Evolutionary conservation across 2,113 vertebrate species (phyloP).

Genomic region (Carassius carassius): DNA sequence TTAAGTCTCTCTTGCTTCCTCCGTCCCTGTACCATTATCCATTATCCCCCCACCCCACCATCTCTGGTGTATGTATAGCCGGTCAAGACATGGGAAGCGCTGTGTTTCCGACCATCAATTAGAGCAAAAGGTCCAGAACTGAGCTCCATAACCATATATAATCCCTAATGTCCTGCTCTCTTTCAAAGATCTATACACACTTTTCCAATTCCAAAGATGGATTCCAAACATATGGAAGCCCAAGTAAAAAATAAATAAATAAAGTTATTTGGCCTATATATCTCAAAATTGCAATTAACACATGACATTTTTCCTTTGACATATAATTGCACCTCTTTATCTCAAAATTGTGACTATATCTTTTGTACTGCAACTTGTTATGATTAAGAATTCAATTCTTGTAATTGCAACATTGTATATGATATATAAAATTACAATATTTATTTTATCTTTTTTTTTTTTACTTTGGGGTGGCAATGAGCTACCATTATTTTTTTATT

Average conservation of each 20-base stretch:
- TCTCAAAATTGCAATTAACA: neutral
- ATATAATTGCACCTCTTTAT: neutral
- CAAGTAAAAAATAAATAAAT: neutral
- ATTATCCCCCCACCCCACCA: neutral
- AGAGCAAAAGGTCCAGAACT: neutral
- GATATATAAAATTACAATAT: neutral
- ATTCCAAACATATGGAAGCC: neutral
- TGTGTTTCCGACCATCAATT: constrained; percentile 37
- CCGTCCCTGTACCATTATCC: neutral
- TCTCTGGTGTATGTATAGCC: constrained; percentile 31
- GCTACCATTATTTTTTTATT: neutral
- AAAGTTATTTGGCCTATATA: neutral
- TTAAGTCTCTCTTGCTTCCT: constrained; percentile 35
- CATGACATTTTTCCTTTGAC: neutral
- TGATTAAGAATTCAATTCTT: neutral
- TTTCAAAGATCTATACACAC: neutral
- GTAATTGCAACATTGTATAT: neutral
- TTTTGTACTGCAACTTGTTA: neutral
- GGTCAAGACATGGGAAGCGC: constrained; percentile 17
- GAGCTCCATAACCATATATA: constrained; percentile 4
- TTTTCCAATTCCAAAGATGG: constrained; percentile 24
- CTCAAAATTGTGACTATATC: neutral
- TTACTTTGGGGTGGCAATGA: neutral
- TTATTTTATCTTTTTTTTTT: neutral
- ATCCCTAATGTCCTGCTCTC: neutral